These are phyloP conservation scores for Neomorphus geoffroyi DNA, from an alignment of 2,797 vertebrate genomes.

Conservation along the genomic window DNA sequence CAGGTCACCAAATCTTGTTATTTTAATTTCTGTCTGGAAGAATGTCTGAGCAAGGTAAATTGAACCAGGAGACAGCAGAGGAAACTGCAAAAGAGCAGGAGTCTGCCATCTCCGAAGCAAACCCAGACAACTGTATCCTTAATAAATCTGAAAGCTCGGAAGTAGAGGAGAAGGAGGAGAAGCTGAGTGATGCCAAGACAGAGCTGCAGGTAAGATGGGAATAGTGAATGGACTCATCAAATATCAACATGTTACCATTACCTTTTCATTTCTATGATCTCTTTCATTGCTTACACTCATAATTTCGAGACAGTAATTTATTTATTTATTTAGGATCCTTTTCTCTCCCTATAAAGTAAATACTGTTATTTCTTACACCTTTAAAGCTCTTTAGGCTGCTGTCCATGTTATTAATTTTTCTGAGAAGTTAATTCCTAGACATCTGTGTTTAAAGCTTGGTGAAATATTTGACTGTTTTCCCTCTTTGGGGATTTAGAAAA, in stretches of 20 bases:
- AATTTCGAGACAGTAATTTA: no score
- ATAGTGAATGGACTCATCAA: fast-evolving
- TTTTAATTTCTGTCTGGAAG: constrained; percentile 79
- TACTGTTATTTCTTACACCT: neutral
- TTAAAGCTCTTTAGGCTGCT: constrained; percentile 22
- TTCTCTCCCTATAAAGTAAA: neutral
- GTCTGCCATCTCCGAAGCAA: constrained; percentile 33
- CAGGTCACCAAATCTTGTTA: constrained; percentile 72
- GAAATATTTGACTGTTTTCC: constrained; percentile 38
- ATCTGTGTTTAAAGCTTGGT: constrained; percentile 25
- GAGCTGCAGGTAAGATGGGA: constrained; percentile 75
- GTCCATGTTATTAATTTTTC: neutral
- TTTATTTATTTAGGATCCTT: neutral
- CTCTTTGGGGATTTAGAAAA: constrained; percentile 46
- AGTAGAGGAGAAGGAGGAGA: constrained; percentile 75
- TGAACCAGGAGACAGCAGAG: constrained; percentile 73
- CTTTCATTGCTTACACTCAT: neutral
- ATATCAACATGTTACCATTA: neutral
- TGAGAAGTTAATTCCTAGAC: constrained; percentile 19
- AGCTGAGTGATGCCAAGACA: constrained; percentile 68
- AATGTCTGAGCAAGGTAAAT: constrained; percentile 85
- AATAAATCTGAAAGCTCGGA: constrained; percentile 78
- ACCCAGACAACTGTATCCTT: constrained; percentile 74
- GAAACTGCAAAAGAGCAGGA: constrained; percentile 73
- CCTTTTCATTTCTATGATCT: neutral